phyloP scores from a whole-genome alignment of 2,888 invertebrate genomes.

The Lordiphosa fenestrarum region DNA sequence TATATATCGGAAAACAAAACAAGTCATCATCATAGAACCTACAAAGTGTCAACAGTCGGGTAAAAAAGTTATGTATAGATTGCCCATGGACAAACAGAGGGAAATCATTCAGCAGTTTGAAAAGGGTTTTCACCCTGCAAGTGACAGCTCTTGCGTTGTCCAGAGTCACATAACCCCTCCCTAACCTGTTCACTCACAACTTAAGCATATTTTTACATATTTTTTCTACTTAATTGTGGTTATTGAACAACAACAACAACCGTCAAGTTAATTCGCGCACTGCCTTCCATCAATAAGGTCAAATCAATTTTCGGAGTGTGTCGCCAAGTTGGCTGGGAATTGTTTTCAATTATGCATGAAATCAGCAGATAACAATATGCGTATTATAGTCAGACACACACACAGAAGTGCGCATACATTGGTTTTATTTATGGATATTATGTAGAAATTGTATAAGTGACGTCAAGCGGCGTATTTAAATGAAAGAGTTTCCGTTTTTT shows the following conservation, averaged over 20 bases:
- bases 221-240: constrained; percentile 35
- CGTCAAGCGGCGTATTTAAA: constrained; percentile 22
- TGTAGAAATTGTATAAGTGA: constrained; percentile 19
- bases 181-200: constrained; percentile 27
- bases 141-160: constrained; percentile 48
- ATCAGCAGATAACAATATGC: constrained; percentile 24
- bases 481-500: constrained; percentile 20
- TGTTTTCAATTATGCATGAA: constrained; percentile 59
- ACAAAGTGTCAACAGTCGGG: constrained; percentile 54
- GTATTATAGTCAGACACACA: constrained; percentile 22
- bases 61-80: constrained; percentile 62
- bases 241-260: constrained; percentile 34
- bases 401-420: constrained; percentile 3
- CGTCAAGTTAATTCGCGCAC: constrained; percentile 19
- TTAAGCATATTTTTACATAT: constrained; percentile 25
- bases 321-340: constrained; percentile 40
- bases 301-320: constrained; percentile 55
- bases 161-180: constrained; percentile 13
- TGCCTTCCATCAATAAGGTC: constrained; percentile 66
- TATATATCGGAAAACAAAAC: constrained; percentile 16
- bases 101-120: constrained; percentile 39
- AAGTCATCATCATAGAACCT: constrained; percentile 33
- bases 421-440: constrained; percentile 10
- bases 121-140: constrained; percentile 54
- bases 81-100: constrained; percentile 53